A percentile compares a stretch with the other conserved stretches of the same genome.
Conservation (phyloP, 2,888 invertebrate genomes). For the Tetranychus truncatus region DNA sequence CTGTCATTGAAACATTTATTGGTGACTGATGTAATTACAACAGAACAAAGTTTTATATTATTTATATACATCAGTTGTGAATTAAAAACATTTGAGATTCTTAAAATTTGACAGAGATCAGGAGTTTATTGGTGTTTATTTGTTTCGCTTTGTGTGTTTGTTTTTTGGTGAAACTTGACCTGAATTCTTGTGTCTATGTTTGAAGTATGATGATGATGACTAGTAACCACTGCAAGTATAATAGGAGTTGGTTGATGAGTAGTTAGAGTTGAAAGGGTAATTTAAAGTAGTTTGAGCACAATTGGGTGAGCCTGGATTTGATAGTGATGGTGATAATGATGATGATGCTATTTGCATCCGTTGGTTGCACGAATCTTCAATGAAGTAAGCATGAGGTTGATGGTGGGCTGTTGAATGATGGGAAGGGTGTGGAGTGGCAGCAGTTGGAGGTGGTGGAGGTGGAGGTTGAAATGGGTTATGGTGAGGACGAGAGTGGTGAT, state of each 20-base stretch:
- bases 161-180: no score
- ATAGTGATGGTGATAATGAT: neutral
- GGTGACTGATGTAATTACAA: no score
- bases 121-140: no score
- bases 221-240: conserved; percentile 7
- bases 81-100: no score
- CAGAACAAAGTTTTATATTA: no score
- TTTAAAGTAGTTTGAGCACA: neutral
- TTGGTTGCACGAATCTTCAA: neutral
- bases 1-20: no score
- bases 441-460: neutral
- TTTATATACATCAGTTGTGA: no score
- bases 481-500: neutral
- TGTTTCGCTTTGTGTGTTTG: no score
- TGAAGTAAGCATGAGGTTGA: neutral
- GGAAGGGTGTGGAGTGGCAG: neutral
- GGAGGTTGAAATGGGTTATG: neutral
- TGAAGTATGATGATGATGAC: neutral
- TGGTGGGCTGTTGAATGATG: neutral
- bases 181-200: neutral
- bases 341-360: neutral
- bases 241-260: conserved; percentile 3
- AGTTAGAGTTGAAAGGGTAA: neutral
- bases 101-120: no score
- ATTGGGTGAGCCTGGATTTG: neutral